Evolutionary conservation across 2,113 vertebrate species (phyloP).

Genomic region (Saiga tatarica): DNA sequence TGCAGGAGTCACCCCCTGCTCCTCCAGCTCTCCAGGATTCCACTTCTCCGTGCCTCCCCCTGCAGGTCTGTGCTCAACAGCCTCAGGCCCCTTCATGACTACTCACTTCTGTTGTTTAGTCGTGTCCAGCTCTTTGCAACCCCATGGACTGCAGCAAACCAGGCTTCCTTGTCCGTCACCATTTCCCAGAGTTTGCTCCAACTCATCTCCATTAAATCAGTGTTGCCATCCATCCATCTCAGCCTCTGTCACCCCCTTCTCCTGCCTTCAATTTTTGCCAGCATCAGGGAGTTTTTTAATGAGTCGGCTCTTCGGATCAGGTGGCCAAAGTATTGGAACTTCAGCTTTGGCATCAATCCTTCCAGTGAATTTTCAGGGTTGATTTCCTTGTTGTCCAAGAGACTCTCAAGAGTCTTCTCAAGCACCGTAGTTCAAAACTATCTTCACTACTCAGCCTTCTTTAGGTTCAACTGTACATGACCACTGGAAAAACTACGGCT

Average conservation of each 20-base stretch:
- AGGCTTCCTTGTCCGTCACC: neutral
- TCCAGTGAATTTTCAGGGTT: neutral
- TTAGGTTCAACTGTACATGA: neutral
- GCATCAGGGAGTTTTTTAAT: neutral
- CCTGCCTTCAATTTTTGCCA: neutral
- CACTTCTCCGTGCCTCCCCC: neutral
- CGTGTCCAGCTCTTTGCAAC: neutral
- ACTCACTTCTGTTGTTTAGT: neutral
- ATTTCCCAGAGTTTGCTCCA: neutral
- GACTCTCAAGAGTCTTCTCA: neutral
- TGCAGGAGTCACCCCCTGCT: neutral
- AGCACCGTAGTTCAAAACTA: neutral
- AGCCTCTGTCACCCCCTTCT: neutral
- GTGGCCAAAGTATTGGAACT: neutral
- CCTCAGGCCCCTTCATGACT: neutral
- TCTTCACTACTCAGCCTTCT: neutral
- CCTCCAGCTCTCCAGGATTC: neutral
- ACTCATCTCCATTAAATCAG: neutral
- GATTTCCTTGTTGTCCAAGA: neutral
- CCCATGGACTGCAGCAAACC: neutral
- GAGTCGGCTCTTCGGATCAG: neutral
- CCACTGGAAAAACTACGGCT: neutral
- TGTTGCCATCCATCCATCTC: neutral
- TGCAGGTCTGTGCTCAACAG: neutral
- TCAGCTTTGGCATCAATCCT: neutral